A percentile compares a stretch with the other conserved stretches of the same genome.
phyloP scores from a whole-genome alignment of 2,888 invertebrate genomes.

The Chalcosyrphus nemorum region DNA sequence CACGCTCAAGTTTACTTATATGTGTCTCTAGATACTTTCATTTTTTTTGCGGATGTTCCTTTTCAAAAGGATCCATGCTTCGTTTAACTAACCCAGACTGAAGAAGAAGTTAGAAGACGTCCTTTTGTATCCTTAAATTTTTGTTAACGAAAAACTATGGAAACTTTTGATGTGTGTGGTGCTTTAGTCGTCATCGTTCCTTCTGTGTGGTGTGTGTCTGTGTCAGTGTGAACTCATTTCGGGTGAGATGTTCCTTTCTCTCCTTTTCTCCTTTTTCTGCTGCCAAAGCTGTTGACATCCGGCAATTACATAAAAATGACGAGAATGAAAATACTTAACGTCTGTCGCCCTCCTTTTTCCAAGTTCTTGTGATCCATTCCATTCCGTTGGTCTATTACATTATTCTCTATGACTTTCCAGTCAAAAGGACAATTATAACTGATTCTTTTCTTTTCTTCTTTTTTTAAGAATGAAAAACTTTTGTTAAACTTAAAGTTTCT shows the following conservation, averaged over 20 bases:
- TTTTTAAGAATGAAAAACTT: too few relatives aligned
- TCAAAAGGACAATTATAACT: constrained; percentile 28
- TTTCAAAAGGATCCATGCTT: constrained; percentile 54
- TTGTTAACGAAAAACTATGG: constrained; percentile 51
- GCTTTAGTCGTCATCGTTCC: neutral
- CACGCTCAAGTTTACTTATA: neutral
- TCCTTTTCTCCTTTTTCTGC: constrained; percentile 7
- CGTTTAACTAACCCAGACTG: constrained; percentile 65
- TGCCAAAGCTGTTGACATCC: constrained; percentile 63
- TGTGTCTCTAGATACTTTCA: neutral
- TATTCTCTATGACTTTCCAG: constrained; percentile 1
- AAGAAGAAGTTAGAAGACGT: constrained; percentile 2
- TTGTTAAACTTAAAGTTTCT: constrained; percentile 37
- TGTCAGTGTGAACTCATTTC: constrained; percentile 53
- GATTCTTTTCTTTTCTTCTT: too few relatives aligned
- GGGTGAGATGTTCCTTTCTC: constrained; percentile 27
- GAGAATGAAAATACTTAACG: constrained; percentile 49
- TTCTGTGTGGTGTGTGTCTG: constrained; percentile 24
- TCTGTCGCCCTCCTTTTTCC: constrained; percentile 46
- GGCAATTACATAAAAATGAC: constrained; percentile 67
- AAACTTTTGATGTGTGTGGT: constrained; percentile 34
- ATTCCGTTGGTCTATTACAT: constrained; percentile 6
- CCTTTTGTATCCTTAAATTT: constrained; percentile 24
- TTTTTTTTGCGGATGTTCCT: constrained; percentile 23
- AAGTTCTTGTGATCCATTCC: constrained; percentile 4